phyloP scores from a whole-genome alignment of 2,888 invertebrate genomes.

The Cantharis flavilabris region DNA sequence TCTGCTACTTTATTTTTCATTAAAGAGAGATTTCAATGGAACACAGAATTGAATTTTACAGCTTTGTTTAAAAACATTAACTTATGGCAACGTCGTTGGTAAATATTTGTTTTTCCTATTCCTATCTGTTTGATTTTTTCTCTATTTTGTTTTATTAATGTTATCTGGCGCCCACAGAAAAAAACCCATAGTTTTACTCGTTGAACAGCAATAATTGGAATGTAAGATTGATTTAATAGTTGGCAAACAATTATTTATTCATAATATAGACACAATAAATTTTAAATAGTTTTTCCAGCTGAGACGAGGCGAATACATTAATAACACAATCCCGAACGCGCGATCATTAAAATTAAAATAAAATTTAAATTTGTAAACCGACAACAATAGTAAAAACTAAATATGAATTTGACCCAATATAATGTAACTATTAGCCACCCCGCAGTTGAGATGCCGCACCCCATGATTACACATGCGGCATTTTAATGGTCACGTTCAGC shows the following conservation, averaged over 20 bases:
- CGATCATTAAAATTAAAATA: not conserved
- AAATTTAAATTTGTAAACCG: slow-evolving; percentile 6
- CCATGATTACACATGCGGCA: slow-evolving; percentile 37
- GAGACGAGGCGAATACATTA: not conserved
- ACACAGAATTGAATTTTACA: no score
- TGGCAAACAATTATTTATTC: not conserved
- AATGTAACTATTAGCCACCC: slow-evolving; percentile 13
- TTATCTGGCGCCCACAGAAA: no score
- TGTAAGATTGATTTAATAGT: not conserved
- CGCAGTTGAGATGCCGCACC: slow-evolving; percentile 21
- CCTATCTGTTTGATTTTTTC: no score
- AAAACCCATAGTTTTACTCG: no score
- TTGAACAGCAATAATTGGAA: no score
- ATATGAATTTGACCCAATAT: slow-evolving; percentile 16
- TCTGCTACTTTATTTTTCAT: no score
- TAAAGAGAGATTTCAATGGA: no score
- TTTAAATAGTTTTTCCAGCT: not conserved
- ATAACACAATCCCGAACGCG: not conserved
- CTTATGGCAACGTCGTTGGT: no score
- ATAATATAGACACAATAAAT: not conserved
- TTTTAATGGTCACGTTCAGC: slow-evolving; percentile 45
- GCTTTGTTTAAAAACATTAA: no score
- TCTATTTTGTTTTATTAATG: no score
- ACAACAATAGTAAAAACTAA: slow-evolving; percentile 14
- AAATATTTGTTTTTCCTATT: no score